Conservation (phyloP, 2,113 vertebrate species). For the Paedocypris sp. region DNA sequence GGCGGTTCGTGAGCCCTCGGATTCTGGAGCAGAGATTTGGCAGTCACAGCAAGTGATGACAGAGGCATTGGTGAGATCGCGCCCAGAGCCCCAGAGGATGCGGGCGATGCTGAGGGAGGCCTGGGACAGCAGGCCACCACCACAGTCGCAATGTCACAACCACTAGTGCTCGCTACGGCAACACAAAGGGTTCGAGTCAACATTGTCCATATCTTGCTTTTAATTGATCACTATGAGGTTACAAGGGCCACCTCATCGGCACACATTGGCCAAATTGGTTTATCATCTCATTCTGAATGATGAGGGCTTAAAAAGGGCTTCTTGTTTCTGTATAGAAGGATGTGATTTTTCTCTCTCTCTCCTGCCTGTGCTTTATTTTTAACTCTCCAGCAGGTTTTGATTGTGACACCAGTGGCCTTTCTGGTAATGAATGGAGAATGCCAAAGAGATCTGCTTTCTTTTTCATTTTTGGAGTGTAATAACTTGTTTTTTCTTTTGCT, state of each 20-base stretch:
- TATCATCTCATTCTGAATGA: too few species aligned
- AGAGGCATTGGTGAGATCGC: conserved; percentile 73
- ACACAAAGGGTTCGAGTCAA: too few species aligned
- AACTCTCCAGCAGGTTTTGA: background rate
- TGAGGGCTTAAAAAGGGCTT: too few species aligned
- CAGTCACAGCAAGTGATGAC: conserved; percentile 71
- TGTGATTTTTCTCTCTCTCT: too few species aligned
- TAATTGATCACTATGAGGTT: too few species aligned
- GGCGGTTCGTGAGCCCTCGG: conserved; percentile 61
- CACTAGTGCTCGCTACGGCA: too few species aligned
- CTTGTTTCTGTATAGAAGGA: too few species aligned
- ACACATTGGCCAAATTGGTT: too few species aligned
- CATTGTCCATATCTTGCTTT: too few species aligned
- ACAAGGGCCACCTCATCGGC: too few species aligned
- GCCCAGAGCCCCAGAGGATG: conserved; percentile 67
- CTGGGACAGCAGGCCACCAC: conserved; percentile 36
- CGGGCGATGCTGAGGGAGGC: conserved; percentile 53
- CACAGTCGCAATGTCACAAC: conserved; percentile 4
- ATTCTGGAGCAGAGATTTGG: conserved; percentile 68
- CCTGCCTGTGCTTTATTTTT: background rate
- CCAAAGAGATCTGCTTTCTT: background rate
- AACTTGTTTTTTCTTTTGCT: conserved; percentile 23
- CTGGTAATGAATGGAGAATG: background rate
- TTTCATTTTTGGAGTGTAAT: background rate
- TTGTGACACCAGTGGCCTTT: conserved; percentile 1